Base-by-base conservation (phyloP, 1,140 invertebrate species). In the Drosophila lacteicornis region DNA sequence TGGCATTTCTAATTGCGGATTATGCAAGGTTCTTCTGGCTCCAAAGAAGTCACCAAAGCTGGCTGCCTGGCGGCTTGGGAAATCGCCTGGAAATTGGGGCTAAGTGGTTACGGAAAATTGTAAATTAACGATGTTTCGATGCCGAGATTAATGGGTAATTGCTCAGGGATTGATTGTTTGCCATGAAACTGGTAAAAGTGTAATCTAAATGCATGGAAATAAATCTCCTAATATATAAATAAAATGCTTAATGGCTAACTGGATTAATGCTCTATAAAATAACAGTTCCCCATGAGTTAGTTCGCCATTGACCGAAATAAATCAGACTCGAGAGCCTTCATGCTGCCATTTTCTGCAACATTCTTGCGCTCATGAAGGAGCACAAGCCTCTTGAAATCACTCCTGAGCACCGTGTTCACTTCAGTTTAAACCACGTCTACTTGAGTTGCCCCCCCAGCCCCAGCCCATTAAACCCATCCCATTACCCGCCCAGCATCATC, bases 1-100 rank as follows among this genome's bases (percentile, higher is more conserved):
- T 82, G 75, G 82, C 82, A 86, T 86, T 86, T 85, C 82, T 85
- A 86, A 86, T 85, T 82, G 83, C 75, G 55, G 68, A 86, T 85
- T 85, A 85, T 85, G 82, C 82, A 85, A 85, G 82, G 78, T 81
- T 86, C 82, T 74, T 86, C 67, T 81, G 46, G 30, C 60, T 55
- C 19, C n/a, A 27, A 49, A 71, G 36, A 59, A 73, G 69, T 71
- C 69, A 27, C 67, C 67, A 73, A 59, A 49, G 49, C 17, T 50
- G 49, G 51, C 30, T 40, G 30, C 0, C 27, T 33, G 30, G 0
- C 11, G 36, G 50, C 50, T 38, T 70, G 69, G 43, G 69, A 73
- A 73, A 73, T 73, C n/a, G 27, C 38, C 38, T 38, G 53, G 67
- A 73, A 73, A 59, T 71, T 67, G 67, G 36, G 69, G 67, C 69